phyloP scores from a whole-genome alignment of 2,888 invertebrate genomes.

The Dexiosoma caninum region DNA sequence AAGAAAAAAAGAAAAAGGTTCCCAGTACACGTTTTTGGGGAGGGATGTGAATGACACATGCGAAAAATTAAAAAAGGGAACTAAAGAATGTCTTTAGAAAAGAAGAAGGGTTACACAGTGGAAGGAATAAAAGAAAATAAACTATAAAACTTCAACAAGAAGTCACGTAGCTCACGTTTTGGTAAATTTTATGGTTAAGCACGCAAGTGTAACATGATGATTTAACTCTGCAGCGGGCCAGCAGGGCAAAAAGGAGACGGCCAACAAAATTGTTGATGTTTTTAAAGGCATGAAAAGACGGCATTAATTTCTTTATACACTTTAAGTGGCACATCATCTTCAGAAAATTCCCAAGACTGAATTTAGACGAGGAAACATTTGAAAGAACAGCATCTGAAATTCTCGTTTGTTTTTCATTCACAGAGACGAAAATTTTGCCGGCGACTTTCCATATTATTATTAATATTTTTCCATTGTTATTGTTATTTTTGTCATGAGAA shows the following conservation, averaged over 20 bases:
- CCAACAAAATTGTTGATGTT: background rate
- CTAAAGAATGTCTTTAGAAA: slow-evolving; percentile 1
- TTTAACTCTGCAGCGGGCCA: background rate
- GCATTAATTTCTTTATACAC: no score
- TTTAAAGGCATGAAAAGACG: no score
- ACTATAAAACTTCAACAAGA: slow-evolving; percentile 41
- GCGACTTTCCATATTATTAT: no score
- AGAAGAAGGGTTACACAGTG: slow-evolving; percentile 54
- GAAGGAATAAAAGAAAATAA: background rate
- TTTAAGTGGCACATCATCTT: no score
- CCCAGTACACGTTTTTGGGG: slow-evolving; percentile 17
- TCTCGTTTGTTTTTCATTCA: no score
- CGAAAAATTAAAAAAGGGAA: slow-evolving; percentile 20
- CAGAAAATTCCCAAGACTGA: no score
- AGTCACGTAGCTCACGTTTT: slow-evolving; percentile 59
- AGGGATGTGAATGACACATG: slow-evolving; percentile 60
- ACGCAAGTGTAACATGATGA: slow-evolving; percentile 48
- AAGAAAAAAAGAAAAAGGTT: slow-evolving; percentile 39
- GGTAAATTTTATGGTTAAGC: slow-evolving; percentile 47
- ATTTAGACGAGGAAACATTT: no score
- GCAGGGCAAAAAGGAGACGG: background rate
- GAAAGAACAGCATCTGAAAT: no score
- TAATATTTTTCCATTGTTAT: no score
- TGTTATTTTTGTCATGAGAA: no score
- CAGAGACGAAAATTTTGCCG: no score